phyloP scores from a whole-genome alignment of 1,140 invertebrate genomes.

The Mycetomoellerius zeteki region DNA sequence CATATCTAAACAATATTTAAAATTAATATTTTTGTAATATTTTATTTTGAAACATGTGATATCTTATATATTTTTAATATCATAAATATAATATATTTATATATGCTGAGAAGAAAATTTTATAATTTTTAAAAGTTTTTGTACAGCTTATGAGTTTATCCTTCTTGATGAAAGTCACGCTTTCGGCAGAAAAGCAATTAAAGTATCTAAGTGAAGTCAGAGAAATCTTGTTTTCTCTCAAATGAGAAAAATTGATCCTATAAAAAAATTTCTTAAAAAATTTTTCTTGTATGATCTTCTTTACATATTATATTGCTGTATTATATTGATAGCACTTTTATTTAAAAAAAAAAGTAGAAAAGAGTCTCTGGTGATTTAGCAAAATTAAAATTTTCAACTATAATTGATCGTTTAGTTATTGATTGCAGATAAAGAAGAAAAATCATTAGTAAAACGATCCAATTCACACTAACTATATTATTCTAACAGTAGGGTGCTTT shows the following conservation, averaged over 20 bases:
- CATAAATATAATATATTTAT: not conserved
- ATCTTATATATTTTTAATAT: not conserved
- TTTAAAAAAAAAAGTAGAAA: not conserved
- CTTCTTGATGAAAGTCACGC: not conserved
- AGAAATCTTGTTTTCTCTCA: not conserved
- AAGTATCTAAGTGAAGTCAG: not conserved
- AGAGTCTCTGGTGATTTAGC: not conserved
- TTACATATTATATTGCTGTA: not conserved
- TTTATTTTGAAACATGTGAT: not conserved
- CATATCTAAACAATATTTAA: not conserved
- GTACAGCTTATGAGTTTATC: not conserved
- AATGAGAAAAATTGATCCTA: not conserved
- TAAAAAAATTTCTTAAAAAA: not conserved
- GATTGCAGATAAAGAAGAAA: not conserved
- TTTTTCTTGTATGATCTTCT: not conserved
- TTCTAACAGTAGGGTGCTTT: too few relatives aligned
- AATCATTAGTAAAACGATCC: not conserved
- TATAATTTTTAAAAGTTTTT: not conserved
- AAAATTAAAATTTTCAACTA: not conserved
- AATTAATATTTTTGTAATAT: not conserved
- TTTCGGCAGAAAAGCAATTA: not conserved
- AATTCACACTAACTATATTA: too few relatives aligned
- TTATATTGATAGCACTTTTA: not conserved
- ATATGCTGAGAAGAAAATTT: not conserved
- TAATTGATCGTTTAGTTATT: not conserved